Percentiles rank a stretch among this genome's conserved stretches.
Evolutionary conservation across 2,888 invertebrate species (phyloP).

Genomic region (Epistrophe eligans): DNA sequence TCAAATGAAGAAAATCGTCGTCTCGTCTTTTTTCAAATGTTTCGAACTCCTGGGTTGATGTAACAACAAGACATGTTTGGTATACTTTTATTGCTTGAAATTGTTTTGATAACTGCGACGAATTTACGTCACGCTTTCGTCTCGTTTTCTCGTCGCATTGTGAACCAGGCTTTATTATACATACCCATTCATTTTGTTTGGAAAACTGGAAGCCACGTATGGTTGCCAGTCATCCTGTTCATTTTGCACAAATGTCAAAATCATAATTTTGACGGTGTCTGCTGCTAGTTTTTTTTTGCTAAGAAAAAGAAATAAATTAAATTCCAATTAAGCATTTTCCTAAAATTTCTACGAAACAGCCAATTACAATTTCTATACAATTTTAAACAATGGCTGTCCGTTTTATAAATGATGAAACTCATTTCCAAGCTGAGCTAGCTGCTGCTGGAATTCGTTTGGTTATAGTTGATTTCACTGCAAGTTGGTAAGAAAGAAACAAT

Average conservation of each 20-base stretch:
- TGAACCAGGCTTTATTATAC: too few relatives aligned
- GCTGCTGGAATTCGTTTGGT: constrained; percentile 94
- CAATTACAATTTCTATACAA: not conserved
- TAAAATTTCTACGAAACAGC: not conserved
- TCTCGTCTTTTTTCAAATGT: too few relatives aligned
- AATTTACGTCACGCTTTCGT: too few relatives aligned
- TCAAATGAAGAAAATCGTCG: too few relatives aligned
- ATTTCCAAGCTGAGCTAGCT: constrained; percentile 93
- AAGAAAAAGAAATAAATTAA: constrained; percentile 43
- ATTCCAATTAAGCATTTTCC: constrained; percentile 53
- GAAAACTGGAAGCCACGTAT: constrained; percentile 21
- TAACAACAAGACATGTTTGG: too few relatives aligned
- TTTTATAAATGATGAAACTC: constrained; percentile 85
- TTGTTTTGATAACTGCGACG: too few relatives aligned
- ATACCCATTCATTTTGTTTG: constrained; percentile 45
- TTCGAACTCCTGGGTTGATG: too few relatives aligned
- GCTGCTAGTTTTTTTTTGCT: constrained; percentile 23
- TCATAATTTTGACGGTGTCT: constrained; percentile 41
- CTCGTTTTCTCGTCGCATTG: too few relatives aligned
- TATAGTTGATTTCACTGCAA: constrained; percentile 97
- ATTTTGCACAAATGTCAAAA: constrained; percentile 60
- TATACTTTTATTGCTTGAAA: too few relatives aligned
- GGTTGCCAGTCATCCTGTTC: constrained; percentile 71
- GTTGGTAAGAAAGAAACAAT: constrained; percentile 87
- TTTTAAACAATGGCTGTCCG: constrained; percentile 80